These are phyloP conservation scores for Amphimallon solstitiale DNA, from an alignment of 2,888 invertebrate species.

Conservation along the genomic window DNA sequence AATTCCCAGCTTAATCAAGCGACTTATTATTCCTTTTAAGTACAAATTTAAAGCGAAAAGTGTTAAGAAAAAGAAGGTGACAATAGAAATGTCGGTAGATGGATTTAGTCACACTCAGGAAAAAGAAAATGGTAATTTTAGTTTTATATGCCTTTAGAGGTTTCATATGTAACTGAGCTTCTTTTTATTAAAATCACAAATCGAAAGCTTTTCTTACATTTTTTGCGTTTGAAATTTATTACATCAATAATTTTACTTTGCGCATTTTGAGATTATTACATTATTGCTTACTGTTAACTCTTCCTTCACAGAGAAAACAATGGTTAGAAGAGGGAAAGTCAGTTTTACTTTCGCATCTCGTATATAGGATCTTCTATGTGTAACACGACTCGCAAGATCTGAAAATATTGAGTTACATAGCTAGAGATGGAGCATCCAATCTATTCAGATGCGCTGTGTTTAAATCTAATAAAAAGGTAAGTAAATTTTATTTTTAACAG, in stretches of 20 bases:
- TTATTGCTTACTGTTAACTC: too few species aligned
- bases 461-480: constrained; percentile 98
- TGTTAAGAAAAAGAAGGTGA: constrained; percentile 97
- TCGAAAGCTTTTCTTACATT: background rate
- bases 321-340: constrained; percentile 80
- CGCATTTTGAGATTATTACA: too few species aligned
- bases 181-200: too few species aligned
- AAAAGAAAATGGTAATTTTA: constrained; percentile 77
- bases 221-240: constrained; percentile 20
- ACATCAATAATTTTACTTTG: too few species aligned
- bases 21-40: constrained; percentile 68
- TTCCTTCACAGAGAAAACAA: constrained; percentile 79
- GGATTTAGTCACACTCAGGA: constrained; percentile 89
- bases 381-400: constrained; percentile 98
- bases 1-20: too few species aligned
- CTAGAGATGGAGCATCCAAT: constrained; percentile 94
- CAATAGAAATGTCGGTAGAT: constrained; percentile 92
- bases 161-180: background rate
- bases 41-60: constrained; percentile 99
- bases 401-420: constrained; percentile 99
- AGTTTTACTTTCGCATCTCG: constrained; percentile 89
- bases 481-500: too few species aligned
- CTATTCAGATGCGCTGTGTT: constrained; percentile 99
- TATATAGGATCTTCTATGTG: constrained; percentile 98
- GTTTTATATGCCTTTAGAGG: too few species aligned